phyloP scores from a whole-genome alignment of 1,140 invertebrate species.

The Bathynomus jamesi region DNA sequence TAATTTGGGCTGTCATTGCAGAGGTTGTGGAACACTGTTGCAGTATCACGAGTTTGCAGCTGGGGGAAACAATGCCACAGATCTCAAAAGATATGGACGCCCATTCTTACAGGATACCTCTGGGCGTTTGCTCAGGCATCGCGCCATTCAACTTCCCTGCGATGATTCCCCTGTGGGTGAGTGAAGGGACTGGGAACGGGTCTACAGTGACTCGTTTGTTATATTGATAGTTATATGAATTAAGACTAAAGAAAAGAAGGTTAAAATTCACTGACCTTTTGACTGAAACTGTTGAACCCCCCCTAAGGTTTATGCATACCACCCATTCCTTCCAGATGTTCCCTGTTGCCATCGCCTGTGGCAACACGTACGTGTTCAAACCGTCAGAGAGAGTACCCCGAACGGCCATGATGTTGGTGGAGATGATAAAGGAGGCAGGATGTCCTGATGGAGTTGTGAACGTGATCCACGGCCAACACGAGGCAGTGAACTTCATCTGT shows the following conservation, averaged over 20 bases:
- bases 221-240: too few species aligned
- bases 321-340: conserved; percentile 38
- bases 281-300: too few species aligned
- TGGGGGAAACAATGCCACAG: conserved; percentile 85
- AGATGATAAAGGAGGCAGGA: conserved; percentile 80
- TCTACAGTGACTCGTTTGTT: too few species aligned
- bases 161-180: conserved; percentile 96
- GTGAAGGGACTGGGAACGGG: too few species aligned
- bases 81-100: conserved; percentile 92
- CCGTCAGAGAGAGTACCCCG: conserved; percentile 97
- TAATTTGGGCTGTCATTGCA: too few species aligned
- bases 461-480: conserved; percentile 90
- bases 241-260: too few species aligned
- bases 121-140: conserved; percentile 80
- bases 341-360: conserved; percentile 84
- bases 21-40: conserved; percentile 96
- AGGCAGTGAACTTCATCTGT: conserved; percentile 94
- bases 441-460: conserved; percentile 90
- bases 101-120: conserved; percentile 75
- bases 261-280: too few species aligned
- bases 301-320: too few species aligned
- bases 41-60: conserved; percentile 77
- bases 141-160: conserved; percentile 95
- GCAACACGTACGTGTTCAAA: conserved; percentile 65
- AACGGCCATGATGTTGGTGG: conserved; percentile 87